Percentiles rank a stretch among this genome's conserved stretches.
phyloP scores from a whole-genome alignment of 2,797 vertebrate genomes.

The Erethizon dorsatum region DNA sequence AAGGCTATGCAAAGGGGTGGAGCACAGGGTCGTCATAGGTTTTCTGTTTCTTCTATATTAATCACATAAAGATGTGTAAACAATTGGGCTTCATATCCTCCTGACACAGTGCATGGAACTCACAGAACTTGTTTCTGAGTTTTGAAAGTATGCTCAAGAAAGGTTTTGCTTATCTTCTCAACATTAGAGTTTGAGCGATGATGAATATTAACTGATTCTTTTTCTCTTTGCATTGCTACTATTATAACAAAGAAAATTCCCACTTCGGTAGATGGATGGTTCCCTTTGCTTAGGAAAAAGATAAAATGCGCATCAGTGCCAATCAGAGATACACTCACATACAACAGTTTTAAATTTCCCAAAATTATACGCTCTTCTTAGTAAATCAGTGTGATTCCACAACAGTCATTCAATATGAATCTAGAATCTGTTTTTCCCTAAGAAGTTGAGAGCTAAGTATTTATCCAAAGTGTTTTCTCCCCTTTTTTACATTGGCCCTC shows the following conservation, averaged over 20 bases:
- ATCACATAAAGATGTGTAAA: not conserved
- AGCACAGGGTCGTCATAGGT: not conserved
- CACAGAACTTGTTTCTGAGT: not conserved
- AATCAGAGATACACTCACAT: not conserved
- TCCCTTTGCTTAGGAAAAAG: not conserved
- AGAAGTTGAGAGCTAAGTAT: not conserved
- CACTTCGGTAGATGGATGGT: not conserved
- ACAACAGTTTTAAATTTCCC: not conserved
- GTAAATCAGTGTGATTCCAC: not conserved
- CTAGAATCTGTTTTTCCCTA: not conserved
- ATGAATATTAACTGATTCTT: not conserved
- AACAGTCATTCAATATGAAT: not conserved
- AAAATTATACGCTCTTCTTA: not conserved
- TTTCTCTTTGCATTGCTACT: not conserved
- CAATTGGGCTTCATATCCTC: not conserved
- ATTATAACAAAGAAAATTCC: not conserved
- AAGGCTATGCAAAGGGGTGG: not conserved
- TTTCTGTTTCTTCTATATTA: not conserved
- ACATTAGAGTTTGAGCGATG: not conserved
- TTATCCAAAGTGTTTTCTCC: not conserved
- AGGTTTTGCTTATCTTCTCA: not conserved
- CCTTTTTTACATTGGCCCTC: not conserved
- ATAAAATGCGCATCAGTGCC: not conserved
- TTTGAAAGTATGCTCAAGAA: constrained; percentile 16
- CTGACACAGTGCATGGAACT: not conserved